Percentiles rank a stretch among this genome's conserved stretches.
Evolutionary conservation across 2,797 vertebrate species (phyloP).

Genomic region (Sebastes steindachneri): DNA sequence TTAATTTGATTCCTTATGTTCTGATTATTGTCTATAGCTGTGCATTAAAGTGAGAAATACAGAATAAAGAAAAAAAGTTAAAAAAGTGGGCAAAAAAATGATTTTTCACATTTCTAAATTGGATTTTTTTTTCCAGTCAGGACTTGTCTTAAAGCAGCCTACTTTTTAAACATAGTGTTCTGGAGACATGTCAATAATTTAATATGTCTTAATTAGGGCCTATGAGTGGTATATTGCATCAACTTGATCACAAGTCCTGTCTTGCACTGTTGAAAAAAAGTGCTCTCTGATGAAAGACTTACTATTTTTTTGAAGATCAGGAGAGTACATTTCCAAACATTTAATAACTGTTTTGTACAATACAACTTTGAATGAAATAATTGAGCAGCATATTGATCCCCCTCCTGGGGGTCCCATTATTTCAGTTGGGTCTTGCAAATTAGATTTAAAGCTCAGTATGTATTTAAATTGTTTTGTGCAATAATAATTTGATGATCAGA

Average conservation of each 20-base stretch:
- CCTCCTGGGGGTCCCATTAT: background rate
- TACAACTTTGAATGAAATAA: background rate
- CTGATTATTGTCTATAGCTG: background rate
- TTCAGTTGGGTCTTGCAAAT: background rate
- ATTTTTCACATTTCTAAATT: background rate
- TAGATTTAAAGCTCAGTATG: background rate
- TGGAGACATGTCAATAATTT: background rate
- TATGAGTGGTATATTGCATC: background rate
- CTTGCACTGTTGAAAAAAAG: slow-evolving; percentile 5
- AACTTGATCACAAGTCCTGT: slow-evolving; percentile 4
- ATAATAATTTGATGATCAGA: background rate
- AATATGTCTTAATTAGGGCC: background rate
- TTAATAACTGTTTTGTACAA: background rate
- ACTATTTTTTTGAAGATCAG: background rate
- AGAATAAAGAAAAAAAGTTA: background rate
- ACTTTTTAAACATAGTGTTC: background rate
- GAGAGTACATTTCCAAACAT: background rate
- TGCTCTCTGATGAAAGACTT: background rate
- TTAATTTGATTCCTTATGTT: background rate
- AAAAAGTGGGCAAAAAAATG: background rate
- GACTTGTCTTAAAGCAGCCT: background rate
- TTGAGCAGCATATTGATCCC: background rate
- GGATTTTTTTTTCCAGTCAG: background rate
- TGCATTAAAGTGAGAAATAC: background rate
- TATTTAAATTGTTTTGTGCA: background rate